Evolutionary conservation across 2,113 vertebrate species (phyloP), one percentile per base, ranked within the genome.

Genomic region (Silurus glanis): DNA sequence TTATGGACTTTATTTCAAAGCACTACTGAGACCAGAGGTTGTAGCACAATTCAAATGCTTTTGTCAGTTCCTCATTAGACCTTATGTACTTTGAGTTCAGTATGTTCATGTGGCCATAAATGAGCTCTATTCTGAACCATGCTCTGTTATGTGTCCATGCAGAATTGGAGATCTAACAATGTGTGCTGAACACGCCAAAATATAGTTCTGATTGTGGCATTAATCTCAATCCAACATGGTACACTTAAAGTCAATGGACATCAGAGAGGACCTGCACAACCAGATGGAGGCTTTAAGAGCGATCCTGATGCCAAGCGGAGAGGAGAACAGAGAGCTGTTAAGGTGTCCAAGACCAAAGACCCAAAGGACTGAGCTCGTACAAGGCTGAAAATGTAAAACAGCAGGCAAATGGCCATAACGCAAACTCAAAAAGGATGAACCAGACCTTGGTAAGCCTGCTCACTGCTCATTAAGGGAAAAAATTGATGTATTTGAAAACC

Each of bases 231-330:
- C 85, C 56, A 89, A 91, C 90, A 83, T 83, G 78, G 87, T 69
- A 80, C 69, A 85, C 76, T 85, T 86, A 86, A 87, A 55, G 59
- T 88, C 87, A 87, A 28, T 74, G 80, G 86, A 91, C 88, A 88
- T 90, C 87, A 91, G 87, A 90, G 83, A 85, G 85, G 45, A 89
- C 75, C 84, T 86, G 88, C 82, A 80, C 80, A 93, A 90, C 89
- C 92, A 94, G 89, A 93, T 92, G 92, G 85, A 81, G 89, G 83
- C 85, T 92, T 92, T 90, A 93, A 89, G 84, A 84, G 85, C 62
- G 64, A 74, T 80, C 83, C 79, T 92, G 91, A 91, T 92, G 90
- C 87, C 87, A 88, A 69, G 58, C 76, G 47, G 55, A 92, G 90
- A 85, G 83, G 56, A 86, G 91, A 92, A 92, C 90, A 92, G 85